Percentiles rank a stretch among this genome's conserved stretches.
These are phyloP conservation scores for Bombus waltoni DNA, from an alignment of 1,140 invertebrate species.

Conservation along the genomic window DNA sequence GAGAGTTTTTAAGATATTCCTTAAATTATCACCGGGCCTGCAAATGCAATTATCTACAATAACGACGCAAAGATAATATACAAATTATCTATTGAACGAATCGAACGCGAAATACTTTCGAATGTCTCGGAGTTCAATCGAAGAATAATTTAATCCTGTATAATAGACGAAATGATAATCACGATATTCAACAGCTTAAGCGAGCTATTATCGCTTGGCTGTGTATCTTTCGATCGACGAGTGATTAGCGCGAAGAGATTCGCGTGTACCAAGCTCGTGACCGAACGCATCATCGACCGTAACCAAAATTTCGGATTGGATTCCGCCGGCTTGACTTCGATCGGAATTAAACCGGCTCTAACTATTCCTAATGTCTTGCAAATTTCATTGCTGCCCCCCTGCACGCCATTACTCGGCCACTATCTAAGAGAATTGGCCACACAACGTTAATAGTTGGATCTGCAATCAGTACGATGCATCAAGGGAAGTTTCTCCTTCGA, in stretches of 20 bases:
- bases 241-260: conserved; percentile 23
- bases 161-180: background rate
- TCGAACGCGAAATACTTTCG: background rate
- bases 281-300: background rate
- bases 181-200: background rate
- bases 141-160: background rate
- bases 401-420: background rate
- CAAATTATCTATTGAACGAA: background rate
- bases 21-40: no score
- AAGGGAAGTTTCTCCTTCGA: background rate
- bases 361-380: conserved; percentile 37
- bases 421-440: background rate
- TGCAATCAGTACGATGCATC: background rate
- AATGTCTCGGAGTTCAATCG: background rate
- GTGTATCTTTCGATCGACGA: conserved; percentile 5
- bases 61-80: background rate
- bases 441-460: background rate
- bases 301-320: conserved; percentile 26
- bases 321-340: conserved; percentile 21
- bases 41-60: background rate
- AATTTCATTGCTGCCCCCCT: conserved; percentile 26
- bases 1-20: no score
- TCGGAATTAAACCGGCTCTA: conserved; percentile 33
- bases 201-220: background rate
- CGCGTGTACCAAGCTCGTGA: conserved; percentile 21